Evolutionary conservation across 2,888 invertebrate species (phyloP), one percentile per base, ranked within the genome.

Genomic region (Auanema freiburgensis): DNA sequence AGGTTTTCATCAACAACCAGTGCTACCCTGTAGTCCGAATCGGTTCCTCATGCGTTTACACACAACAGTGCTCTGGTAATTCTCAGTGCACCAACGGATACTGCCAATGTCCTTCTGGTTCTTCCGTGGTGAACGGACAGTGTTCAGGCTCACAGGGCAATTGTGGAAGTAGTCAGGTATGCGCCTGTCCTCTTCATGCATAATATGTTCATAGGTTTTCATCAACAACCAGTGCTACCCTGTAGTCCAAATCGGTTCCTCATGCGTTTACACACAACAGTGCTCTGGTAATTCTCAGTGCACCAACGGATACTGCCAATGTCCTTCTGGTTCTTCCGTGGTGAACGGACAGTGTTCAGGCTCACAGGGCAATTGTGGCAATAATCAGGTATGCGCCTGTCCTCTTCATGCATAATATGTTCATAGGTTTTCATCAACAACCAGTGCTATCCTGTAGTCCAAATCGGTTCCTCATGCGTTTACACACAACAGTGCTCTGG

Each of bases 21-120:
- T 79, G 79, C 50, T 70, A 72, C 50, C 70, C 67, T 43, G 59
- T 66, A 0, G 67, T 71, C 23, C 62, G 57, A 6, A 61, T 73
- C 12, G 77, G 76, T 11, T 64, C 67, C 12, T 55, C 63, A 6
- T 80, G 80, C 44, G 62, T 65, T 41, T 57, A 55, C 55, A 67
- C 65, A 12, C 57, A 69, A 43, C 78, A 78, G 44, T 79, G 79
- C 56, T 53, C 61, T 0, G 65, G 67, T 11, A 55, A 55, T 18
- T 23, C 55, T 6, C 46, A 46, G 16, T 60, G 60, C 49, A 10
- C 25, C 5, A 57, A 44, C n/a, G 57, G 57, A 25, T 23, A 14
- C 21, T 56, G 56, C 40, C 41, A 14, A 21, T 56, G 56, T 40
- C 56, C 56, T 1, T 14, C 56, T 10, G 41, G 42, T 5, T 24